A percentile compares a stretch with the other conserved stretches of the same genome.
phyloP scores from a whole-genome alignment of 2,797 vertebrate species.

The Lophotriccus pileatus region DNA sequence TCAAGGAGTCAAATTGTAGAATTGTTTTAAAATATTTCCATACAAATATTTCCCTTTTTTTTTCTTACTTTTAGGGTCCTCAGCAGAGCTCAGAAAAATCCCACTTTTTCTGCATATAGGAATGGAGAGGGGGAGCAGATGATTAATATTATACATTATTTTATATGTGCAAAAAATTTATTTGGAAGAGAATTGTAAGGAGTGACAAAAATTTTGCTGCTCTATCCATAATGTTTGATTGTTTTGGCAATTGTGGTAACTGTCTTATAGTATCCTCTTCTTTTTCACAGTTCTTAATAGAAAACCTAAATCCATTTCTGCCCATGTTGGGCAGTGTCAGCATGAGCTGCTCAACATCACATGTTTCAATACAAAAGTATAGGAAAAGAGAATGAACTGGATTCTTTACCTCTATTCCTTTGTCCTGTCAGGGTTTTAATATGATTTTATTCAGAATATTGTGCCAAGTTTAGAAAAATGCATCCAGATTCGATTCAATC shows the following conservation, averaged over 20 bases:
- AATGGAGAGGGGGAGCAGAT: neutral
- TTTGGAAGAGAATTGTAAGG: fast-evolving
- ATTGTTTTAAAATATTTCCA: neutral
- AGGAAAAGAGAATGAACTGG: neutral
- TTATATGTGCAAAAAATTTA: neutral
- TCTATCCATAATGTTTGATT: neutral
- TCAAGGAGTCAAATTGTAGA: neutral
- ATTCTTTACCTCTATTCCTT: neutral
- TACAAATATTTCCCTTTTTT: neutral
- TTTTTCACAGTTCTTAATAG: neutral
- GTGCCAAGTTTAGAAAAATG: neutral
- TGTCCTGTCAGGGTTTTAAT: neutral
- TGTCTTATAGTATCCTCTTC: neutral
- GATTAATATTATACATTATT: neutral
- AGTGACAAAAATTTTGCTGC: neutral
- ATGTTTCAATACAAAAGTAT: neutral
- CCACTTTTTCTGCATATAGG: fast-evolving
- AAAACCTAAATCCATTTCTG: neutral
- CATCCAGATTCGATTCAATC: neutral
- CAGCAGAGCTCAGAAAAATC: neutral
- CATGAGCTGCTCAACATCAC: neutral
- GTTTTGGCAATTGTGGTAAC: neutral
- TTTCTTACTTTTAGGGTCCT: neutral
- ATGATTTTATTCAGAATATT: neutral
- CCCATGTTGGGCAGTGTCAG: neutral